These are phyloP conservation scores for Diprion similis DNA, from an alignment of 1,140 invertebrate species.

Conservation along the genomic window DNA sequence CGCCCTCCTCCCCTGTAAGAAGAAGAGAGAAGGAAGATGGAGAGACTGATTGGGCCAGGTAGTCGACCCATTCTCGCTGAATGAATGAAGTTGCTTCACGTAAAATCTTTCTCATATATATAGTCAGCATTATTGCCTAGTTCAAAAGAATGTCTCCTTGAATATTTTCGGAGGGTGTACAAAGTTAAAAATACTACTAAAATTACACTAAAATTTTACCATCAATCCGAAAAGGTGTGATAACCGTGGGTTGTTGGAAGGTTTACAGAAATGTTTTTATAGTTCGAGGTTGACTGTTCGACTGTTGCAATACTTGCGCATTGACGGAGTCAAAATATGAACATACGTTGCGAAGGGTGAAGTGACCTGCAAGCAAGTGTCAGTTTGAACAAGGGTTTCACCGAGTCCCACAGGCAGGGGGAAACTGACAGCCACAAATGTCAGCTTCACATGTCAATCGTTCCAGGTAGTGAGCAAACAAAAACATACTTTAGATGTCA, in stretches of 20 bases:
- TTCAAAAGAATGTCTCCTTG: neutral
- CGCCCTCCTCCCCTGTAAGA: neutral
- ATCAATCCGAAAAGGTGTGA: too few relatives aligned
- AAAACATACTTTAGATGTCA: conserved; percentile 35
- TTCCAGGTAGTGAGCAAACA: conserved; percentile 37
- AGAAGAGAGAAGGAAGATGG: neutral
- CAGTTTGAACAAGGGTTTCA: conserved; percentile 5
- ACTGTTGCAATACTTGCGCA: too few relatives aligned
- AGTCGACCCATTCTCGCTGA: conserved; percentile 4
- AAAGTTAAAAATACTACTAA: too few relatives aligned
- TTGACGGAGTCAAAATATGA: too few relatives aligned
- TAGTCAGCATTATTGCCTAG: too few relatives aligned
- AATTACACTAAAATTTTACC: too few relatives aligned
- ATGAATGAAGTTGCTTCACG: neutral
- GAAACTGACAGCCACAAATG: conserved; percentile 44
- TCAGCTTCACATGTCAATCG: conserved; percentile 57
- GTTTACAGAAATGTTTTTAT: too few relatives aligned
- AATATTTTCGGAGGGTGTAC: neutral
- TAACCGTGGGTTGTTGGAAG: too few relatives aligned
- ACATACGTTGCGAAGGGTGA: too few relatives aligned
- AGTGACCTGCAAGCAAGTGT: neutral
- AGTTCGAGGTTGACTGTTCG: too few relatives aligned
- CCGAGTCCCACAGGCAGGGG: neutral
- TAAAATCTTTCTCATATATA: too few relatives aligned
- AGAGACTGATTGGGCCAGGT: conserved; percentile 6